Evolutionary conservation across 2,888 invertebrate genomes (phyloP).

Genomic region (Metallyticus violacea): DNA sequence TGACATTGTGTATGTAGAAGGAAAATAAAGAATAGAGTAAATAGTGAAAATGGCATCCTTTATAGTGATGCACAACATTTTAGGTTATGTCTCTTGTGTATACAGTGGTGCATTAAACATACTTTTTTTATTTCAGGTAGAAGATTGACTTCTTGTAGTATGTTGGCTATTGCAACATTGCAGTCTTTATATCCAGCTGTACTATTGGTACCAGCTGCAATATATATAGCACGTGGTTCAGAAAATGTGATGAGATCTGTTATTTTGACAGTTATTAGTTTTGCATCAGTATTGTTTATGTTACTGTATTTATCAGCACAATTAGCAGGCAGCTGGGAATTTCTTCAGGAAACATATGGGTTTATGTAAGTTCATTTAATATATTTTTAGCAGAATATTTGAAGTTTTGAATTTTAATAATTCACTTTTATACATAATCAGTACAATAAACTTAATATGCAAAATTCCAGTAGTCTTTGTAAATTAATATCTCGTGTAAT

Average conservation of each 20-base stretch:
- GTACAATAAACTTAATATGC: no score
- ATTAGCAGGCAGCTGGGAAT: slow-evolving; percentile 55
- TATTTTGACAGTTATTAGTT: slow-evolving; percentile 52
- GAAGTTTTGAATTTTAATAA: no score
- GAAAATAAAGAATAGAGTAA: no score
- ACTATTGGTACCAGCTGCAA: slow-evolving; percentile 76
- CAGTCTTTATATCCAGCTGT: slow-evolving; percentile 81
- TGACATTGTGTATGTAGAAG: no score
- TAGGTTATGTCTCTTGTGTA: no score
- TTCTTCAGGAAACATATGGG: slow-evolving; percentile 67
- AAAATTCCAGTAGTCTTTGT: no score
- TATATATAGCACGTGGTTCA: slow-evolving; percentile 56
- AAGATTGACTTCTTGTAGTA: slow-evolving; percentile 59
- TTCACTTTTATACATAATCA: no score
- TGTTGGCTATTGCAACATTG: slow-evolving; percentile 74
- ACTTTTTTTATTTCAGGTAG: slow-evolving; percentile 51
- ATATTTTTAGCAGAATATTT: no score
- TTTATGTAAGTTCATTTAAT: slow-evolving; percentile 79
- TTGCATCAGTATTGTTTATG: slow-evolving; percentile 53
- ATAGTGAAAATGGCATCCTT: no score
- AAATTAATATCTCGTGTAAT: no score
- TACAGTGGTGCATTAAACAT: no score
- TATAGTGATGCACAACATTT: no score
- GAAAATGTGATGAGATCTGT: slow-evolving; percentile 50
- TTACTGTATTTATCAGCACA: slow-evolving; percentile 62